Evolutionary conservation across 2,113 vertebrate genomes (phyloP).

Genomic region (Amphiprion ocellaris): DNA sequence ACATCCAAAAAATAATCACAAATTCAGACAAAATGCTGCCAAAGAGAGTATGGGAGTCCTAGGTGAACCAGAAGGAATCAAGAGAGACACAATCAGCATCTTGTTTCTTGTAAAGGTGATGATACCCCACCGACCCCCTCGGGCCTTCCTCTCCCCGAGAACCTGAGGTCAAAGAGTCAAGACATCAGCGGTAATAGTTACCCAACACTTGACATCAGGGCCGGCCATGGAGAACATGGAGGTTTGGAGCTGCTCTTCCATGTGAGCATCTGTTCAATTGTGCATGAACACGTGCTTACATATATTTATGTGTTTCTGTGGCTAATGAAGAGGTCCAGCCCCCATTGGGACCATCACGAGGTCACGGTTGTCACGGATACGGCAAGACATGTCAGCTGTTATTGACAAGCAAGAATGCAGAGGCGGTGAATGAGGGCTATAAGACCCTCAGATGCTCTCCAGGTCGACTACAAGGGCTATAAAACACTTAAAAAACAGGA

Average conservation of each 20-base stretch:
- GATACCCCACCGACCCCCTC: conserved; percentile 53
- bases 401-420: conserved; percentile 59
- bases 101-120: conserved; percentile 40
- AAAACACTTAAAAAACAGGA: conserved; percentile 52
- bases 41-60: background rate
- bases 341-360: conserved; percentile 60
- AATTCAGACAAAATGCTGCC: background rate
- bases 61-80: conserved; percentile 2
- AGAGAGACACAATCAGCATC: conserved; percentile 30
- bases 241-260: conserved; percentile 18
- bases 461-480: conserved; percentile 44
- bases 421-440: conserved; percentile 49
- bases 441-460: conserved; percentile 44
- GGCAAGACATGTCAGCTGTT: conserved; percentile 54
- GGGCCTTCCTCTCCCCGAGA: conserved; percentile 55
- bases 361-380: conserved; percentile 73
- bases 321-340: conserved; percentile 35
- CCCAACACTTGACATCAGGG: conserved; percentile 80
- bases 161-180: conserved; percentile 76
- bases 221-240: background rate
- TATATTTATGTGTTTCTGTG: conserved; percentile 10
- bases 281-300: conserved; percentile 12
- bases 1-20: background rate
- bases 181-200: conserved; percentile 73
- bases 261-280: conserved; percentile 27